phyloP scores from a whole-genome alignment of 2,797 vertebrate species.

The Dromococcyx pavoninus region DNA sequence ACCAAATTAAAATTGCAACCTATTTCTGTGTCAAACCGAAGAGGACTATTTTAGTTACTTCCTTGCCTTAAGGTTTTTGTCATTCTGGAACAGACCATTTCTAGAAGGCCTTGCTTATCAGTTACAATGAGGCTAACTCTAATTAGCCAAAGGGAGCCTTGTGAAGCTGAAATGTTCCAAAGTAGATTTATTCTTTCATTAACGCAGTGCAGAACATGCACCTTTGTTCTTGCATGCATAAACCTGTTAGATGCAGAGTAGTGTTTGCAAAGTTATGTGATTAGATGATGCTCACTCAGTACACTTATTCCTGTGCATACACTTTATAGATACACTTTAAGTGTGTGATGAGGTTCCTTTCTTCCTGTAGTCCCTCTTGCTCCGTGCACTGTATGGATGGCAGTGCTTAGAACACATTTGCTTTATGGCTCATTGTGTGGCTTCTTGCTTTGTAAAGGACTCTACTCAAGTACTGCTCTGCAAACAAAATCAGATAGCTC shows the following conservation, averaged over 20 bases:
- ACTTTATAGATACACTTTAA: not conserved
- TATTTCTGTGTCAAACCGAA: not conserved
- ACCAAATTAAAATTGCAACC: not conserved
- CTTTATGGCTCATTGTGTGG: not conserved
- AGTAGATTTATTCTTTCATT: not conserved
- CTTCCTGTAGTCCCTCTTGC: not conserved
- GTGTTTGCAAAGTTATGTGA: not conserved
- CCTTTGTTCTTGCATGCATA: not conserved
- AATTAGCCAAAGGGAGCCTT: not conserved
- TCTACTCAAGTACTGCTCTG: not conserved
- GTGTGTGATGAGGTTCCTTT: not conserved
- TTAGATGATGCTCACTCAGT: not conserved
- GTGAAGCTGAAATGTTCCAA: not conserved
- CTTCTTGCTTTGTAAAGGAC: not conserved
- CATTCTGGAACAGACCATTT: not conserved
- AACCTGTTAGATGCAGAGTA: not conserved
- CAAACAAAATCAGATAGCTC: not conserved
- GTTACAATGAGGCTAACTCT: not conserved
- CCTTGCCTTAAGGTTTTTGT: not conserved
- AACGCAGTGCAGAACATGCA: not conserved
- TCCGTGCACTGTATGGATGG: not conserved
- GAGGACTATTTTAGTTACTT: not conserved
- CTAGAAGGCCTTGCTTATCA: not conserved
- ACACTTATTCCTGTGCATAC: not conserved
- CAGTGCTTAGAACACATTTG: not conserved